These are phyloP conservation scores for Distichodus sexfasciatus DNA, from an alignment of 2,797 vertebrate species.

Conservation along the genomic window DNA sequence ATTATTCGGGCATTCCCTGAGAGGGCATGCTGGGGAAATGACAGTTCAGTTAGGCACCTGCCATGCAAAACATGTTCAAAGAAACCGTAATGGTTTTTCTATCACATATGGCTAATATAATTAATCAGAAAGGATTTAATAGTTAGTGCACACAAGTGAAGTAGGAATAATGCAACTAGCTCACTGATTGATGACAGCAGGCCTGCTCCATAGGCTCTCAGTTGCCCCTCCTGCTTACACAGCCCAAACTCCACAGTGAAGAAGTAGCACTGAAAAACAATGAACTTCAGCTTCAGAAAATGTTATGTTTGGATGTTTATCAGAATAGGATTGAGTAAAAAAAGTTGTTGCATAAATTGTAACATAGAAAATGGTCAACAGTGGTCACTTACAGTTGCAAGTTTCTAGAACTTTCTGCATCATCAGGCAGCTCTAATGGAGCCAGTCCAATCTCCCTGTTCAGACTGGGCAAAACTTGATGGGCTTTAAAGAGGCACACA, in stretches of 20 bases:
- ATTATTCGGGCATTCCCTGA: constrained; percentile 90
- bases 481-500: constrained; percentile 91
- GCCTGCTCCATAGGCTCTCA: constrained; percentile 93
- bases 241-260: constrained; percentile 98
- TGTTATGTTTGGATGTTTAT: not conserved
- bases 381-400: constrained; percentile 90
- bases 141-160: not conserved
- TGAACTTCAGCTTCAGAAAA: not conserved
- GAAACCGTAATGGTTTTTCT: too few species aligned
- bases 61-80: not conserved
- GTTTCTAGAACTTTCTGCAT: constrained; percentile 94
- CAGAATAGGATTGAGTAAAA: not conserved
- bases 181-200: constrained; percentile 96
- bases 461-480: constrained; percentile 95
- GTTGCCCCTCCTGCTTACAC: constrained; percentile 93
- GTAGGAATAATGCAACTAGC: constrained; percentile 71
- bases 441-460: constrained; percentile 95
- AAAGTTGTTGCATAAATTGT: too few species aligned
- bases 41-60: not conserved
- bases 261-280: constrained; percentile 88
- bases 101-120: too few species aligned
- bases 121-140: not conserved
- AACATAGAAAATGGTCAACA: not conserved
- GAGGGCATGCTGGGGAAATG: constrained; percentile 84
- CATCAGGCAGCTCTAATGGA: constrained; percentile 89